Base-by-base conservation (phyloP, 2,888 invertebrate species). In the Nymphalis polychloros region DNA sequence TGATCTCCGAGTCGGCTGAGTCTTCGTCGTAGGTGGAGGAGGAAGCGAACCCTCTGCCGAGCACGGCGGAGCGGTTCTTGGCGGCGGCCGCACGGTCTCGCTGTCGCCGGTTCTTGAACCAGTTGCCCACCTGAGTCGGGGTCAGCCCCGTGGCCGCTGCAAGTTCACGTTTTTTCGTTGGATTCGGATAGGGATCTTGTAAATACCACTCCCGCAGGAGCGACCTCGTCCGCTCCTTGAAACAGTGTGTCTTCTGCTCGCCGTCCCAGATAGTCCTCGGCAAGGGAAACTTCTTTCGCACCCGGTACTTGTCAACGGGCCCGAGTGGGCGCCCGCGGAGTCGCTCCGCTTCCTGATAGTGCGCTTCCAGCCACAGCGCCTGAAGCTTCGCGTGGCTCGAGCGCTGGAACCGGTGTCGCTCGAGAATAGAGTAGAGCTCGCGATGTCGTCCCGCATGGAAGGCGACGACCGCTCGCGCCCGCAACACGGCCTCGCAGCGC, bases 191-290 rank as follows among this genome's bases (percentile, higher is more conserved):
- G 17, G 98, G 98, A 92, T 99, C 99, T 92, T 98, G 98, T 67
- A 99, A 95, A 89, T 99, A 99, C 98, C 99, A 99, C 93, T 99
- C 99, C 72, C 99, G 93, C 76, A 99, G 94, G 76, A 99, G 93
- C 79, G 98, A 97, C 77, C 99, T 93, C 83, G 99, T 99, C 75
- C 98, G 93, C 92, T 99, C 97, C 90, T 99, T 99, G 94, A 99
- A 99, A 92, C 99, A 99, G 91, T 99, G 99, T 85, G 98, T 98
- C 77, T 99, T 99, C 93, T 99, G 99, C 88, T 99, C 99, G 69
- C 99, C 99, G 89, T 99, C 99, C 99, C 99, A 99, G 82, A 99
- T 99, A 72, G 99, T 99, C 79, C 98, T 93, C 64, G 99, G 99
- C 81, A 99, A 93, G 27, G 99, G 99, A 88, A 99, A 99, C 95